Evolutionary conservation across 2,888 invertebrate species (phyloP), one percentile per base, ranked within the genome.

Genomic region (Pollenia labialis): DNA sequence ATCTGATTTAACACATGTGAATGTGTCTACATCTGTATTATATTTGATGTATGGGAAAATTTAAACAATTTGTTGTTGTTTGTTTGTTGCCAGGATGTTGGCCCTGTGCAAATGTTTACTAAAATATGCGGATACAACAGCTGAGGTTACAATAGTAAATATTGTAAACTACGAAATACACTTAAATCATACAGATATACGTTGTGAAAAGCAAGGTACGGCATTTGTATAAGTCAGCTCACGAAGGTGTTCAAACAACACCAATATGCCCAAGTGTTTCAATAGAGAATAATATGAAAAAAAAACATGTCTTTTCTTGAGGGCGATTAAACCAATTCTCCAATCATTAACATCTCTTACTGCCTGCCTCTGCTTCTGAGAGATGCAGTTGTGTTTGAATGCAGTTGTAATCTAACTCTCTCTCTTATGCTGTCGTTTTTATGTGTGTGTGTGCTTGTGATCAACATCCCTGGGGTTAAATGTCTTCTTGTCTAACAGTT

Each of bases 121-220:
- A 69, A 85, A 75, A 84, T 85, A 87, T 85, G 81, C 85, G 81
- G 85, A 87, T 81, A 85, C 85, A 85, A 87, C 84, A 85, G 87
- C 84, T 85, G 87, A 87, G 87, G 84, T 87, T 87, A 87, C 87
- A 87, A 74, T 58, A 77, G 81, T 81, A 87, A 87, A 87, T 85
- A 85, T 85, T 85, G 77, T 85, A 81, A 81, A 69, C 64, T 71
- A 52, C 71, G 71, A 74, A 68, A 84, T 54, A 64, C 48, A 74
- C 56, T 75, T 14, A 72, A 8, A 16, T 16, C 18, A 62, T 40
- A 50, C 18, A 48, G 1, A 23, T n/a, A 46, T 69, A 60, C 69
- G 18, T 44, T 2, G 16, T n/a, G 6, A 32, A 32, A 32, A 32
- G 32, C 32, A 32, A 4, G 4, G 32, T 6, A 32, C 32, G 32